These are phyloP conservation scores for Erebia epiphron DNA, from an alignment of 2,888 invertebrate species.

Conservation along the genomic window DNA sequence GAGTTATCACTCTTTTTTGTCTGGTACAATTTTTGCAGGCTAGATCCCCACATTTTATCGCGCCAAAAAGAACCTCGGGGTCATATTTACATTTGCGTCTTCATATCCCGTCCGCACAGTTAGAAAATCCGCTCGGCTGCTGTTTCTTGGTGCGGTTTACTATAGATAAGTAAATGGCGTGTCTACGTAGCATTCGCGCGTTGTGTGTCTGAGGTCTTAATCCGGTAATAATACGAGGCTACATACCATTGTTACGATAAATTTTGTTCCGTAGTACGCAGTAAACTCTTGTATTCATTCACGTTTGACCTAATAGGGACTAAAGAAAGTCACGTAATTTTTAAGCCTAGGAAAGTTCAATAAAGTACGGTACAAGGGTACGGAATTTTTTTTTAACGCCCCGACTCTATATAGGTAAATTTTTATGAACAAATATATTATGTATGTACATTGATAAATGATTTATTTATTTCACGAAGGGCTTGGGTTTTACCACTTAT, in stretches of 20 bases:
- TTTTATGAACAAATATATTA: background rate
- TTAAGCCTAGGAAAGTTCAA: slow-evolving; percentile 1
- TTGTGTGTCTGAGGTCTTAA: background rate
- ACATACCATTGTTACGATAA: slow-evolving; percentile 14
- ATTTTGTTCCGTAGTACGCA: slow-evolving; percentile 1
- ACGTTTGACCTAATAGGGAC: slow-evolving; percentile 4
- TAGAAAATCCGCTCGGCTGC: no score
- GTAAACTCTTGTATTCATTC: slow-evolving; percentile 17
- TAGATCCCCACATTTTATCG: no score
- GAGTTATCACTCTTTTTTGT: no score
- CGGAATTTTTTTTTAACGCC: background rate
- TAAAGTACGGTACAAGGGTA: slow-evolving; percentile 5
- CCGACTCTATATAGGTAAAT: no score
- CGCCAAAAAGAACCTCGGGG: no score
- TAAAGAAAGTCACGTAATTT: slow-evolving; percentile 13
- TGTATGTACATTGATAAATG: no score
- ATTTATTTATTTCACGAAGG: no score
- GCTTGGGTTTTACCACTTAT: no score
- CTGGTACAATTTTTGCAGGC: no score
- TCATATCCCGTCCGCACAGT: no score
- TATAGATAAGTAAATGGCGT: background rate
- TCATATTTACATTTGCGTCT: no score
- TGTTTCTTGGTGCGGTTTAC: no score
- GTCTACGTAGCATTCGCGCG: background rate
- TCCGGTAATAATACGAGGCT: slow-evolving; percentile 6